Percentiles rank a stretch among this genome's conserved stretches.
These are phyloP conservation scores for Penaeus monodon DNA, from an alignment of 2,888 invertebrate genomes.

Conservation along the genomic window DNA sequence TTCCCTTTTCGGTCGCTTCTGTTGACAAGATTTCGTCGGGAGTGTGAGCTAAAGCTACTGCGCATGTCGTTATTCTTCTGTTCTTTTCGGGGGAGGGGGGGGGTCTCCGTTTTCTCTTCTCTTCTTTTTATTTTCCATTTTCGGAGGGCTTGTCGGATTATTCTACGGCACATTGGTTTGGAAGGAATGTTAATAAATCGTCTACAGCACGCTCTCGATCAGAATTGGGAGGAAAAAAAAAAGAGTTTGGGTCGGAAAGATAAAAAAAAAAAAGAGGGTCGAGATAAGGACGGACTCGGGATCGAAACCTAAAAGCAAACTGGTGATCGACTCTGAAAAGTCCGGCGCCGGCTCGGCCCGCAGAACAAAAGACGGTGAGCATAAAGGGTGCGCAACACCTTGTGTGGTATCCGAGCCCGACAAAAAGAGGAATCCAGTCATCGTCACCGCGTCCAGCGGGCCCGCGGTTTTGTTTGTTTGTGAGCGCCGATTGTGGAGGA, in stretches of 20 bases:
- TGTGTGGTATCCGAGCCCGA: slow-evolving; percentile 44
- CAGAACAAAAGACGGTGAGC: slow-evolving; percentile 54
- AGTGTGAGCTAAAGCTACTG: too few relatives aligned
- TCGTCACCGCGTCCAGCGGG: slow-evolving; percentile 27
- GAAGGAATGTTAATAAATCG: too few relatives aligned
- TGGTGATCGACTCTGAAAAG: slow-evolving; percentile 39
- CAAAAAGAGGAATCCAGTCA: slow-evolving; percentile 55
- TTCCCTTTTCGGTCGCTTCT: not conserved
- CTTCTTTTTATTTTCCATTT: too few relatives aligned
- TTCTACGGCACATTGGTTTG: too few relatives aligned
- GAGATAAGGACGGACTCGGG: not conserved
- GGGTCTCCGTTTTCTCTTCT: too few relatives aligned
- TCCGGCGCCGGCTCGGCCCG: slow-evolving; percentile 15
- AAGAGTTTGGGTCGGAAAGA: too few relatives aligned
- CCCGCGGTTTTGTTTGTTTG: slow-evolving; percentile 21
- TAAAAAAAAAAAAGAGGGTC: not conserved
- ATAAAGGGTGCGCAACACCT: slow-evolving; percentile 58
- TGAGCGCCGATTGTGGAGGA: not conserved
- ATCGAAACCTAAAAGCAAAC: slow-evolving; percentile 40
- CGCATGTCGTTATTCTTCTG: too few relatives aligned
- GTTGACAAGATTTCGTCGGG: not conserved
- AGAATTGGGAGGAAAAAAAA: not conserved
- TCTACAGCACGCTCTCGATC: too few relatives aligned
- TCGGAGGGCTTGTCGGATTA: too few relatives aligned
- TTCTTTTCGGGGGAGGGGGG: too few relatives aligned